Evolutionary conservation across 2,888 invertebrate species (phyloP).

Genomic region (Antheraea assamensis): DNA sequence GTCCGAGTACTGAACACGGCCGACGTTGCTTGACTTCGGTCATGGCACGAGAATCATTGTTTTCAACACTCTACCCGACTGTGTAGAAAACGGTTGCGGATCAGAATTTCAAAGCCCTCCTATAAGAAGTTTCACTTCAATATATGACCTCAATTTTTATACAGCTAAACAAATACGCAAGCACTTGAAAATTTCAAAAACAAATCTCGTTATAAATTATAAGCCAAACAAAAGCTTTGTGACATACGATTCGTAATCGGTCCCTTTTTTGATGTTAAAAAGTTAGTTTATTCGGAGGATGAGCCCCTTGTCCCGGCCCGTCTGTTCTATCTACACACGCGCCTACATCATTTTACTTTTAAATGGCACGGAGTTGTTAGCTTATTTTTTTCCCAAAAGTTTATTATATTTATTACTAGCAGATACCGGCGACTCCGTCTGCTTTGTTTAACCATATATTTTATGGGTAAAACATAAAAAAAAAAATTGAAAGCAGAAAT

Average conservation of each 20-base stretch:
- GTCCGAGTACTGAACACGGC: too few species aligned
- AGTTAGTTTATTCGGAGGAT: slow-evolving; percentile 20
- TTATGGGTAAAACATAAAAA: too few species aligned
- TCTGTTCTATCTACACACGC: slow-evolving; percentile 16
- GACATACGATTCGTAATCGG: slow-evolving; percentile 16
- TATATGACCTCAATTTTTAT: background rate
- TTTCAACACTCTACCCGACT: too few species aligned
- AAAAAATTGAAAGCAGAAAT: too few species aligned
- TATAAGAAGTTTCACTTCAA: too few species aligned
- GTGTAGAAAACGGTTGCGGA: too few species aligned
- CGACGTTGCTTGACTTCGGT: too few species aligned
- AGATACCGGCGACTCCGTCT: too few species aligned
- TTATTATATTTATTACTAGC: too few species aligned
- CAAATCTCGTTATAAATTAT: slow-evolving; percentile 24
- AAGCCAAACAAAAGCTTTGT: slow-evolving; percentile 21
- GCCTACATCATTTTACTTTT: slow-evolving; percentile 9
- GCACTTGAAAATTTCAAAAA: slow-evolving; percentile 24
- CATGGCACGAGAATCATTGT: too few species aligned
- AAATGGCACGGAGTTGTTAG: background rate
- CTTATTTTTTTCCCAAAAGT: background rate
- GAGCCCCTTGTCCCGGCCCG: slow-evolving; percentile 16
- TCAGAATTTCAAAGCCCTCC: too few species aligned
- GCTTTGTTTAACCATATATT: too few species aligned
- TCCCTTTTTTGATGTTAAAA: slow-evolving; percentile 24
- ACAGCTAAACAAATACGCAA: slow-evolving; percentile 3